Percentiles rank a stretch among this genome's conserved stretches.
Evolutionary conservation across 2,888 invertebrate genomes (phyloP).

Genomic region (Hirudinaria manillensis): DNA sequence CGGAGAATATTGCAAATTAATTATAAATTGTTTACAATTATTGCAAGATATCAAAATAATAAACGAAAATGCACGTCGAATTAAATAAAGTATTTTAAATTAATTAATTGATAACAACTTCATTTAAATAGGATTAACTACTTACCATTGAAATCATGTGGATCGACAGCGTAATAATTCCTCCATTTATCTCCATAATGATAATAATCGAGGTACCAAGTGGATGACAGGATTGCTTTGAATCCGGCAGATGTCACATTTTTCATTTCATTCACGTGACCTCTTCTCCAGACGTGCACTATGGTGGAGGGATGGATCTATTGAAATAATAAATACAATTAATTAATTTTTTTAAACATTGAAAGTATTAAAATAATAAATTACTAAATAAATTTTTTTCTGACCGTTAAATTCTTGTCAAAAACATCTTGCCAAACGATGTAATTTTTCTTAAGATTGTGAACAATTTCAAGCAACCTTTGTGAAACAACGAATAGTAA

Average conservation of each 20-base stretch:
- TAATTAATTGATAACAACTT: too few species aligned
- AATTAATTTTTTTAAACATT: neutral
- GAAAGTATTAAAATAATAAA: neutral
- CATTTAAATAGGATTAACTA: neutral
- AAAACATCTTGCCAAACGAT: conserved; percentile 55
- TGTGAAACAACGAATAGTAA: too few species aligned
- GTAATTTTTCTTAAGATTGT: conserved; percentile 40
- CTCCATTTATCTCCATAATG: conserved; percentile 56
- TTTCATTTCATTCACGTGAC: conserved; percentile 49
- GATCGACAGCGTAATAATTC: conserved; percentile 54
- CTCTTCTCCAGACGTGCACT: conserved; percentile 69
- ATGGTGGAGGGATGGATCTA: conserved; percentile 10
- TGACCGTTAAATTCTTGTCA: conserved; percentile 43
- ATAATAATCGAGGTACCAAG: conserved; percentile 80
- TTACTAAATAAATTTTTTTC: neutral
- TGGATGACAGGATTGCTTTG: conserved; percentile 66
- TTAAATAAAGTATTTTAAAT: too few species aligned
- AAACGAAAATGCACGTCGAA: too few species aligned
- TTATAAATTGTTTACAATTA: neutral
- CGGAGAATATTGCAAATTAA: neutral
- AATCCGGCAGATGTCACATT: conserved; percentile 63
- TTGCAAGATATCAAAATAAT: neutral
- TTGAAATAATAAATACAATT: neutral
- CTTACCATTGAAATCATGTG: conserved; percentile 47
- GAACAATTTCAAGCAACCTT: conserved; percentile 36